These are phyloP conservation scores for Diglossa cyanea DNA, from an alignment of 2,797 vertebrate species.

Conservation along the genomic window DNA sequence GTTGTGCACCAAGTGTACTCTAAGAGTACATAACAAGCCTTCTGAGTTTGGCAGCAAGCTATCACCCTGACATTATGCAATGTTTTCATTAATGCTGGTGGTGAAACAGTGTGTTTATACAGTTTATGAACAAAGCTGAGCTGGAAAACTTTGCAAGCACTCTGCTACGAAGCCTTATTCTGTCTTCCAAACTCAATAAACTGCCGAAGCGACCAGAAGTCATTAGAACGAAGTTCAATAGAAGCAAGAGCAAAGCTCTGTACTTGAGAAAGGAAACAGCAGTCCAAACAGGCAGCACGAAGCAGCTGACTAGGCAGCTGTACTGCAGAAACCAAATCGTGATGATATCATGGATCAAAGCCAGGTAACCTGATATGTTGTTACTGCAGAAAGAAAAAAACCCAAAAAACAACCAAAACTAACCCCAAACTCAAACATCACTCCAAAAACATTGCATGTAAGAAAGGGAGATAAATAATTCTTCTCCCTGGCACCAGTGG, in stretches of 20 bases:
- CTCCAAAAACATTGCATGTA: background rate
- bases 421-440: background rate
- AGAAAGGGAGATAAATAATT: background rate
- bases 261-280: constrained; percentile 23
- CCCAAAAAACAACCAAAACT: background rate
- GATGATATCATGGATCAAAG: background rate
- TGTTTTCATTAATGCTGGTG: constrained; percentile 61
- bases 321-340: background rate
- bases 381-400: background rate
- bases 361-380: background rate
- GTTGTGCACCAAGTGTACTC: constrained; percentile 36
- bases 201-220: background rate
- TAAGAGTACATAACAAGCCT: constrained; percentile 20
- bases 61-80: constrained; percentile 57
- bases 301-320: constrained; percentile 55
- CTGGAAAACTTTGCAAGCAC: constrained; percentile 13
- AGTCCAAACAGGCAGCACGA: background rate
- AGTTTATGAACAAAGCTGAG: constrained; percentile 52
- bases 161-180: background rate
- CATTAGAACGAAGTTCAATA: constrained; percentile 54
- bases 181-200: constrained; percentile 43
- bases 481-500: background rate
- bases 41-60: constrained; percentile 26
- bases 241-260: constrained; percentile 32
- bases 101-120: constrained; percentile 58